Evolutionary conservation across 1,140 invertebrate genomes (phyloP), one percentile per base, ranked within the genome.

Genomic region (Diorhabda sublineata): DNA sequence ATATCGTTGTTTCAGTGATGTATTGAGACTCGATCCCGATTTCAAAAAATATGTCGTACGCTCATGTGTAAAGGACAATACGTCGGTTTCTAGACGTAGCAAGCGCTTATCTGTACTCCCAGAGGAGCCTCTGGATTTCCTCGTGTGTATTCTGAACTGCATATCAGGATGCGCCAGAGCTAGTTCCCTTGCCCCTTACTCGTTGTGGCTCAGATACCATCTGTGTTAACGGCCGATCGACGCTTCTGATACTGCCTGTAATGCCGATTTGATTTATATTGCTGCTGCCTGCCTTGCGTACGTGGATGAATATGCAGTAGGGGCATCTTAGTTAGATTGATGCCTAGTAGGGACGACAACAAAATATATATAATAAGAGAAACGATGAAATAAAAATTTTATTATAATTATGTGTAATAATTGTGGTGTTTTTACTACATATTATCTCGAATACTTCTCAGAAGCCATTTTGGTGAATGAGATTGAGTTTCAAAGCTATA

Each of bases 161-260:
- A 65, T 65, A 65, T 65, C 64, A 58, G 64, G 44, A 41, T 41
- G 26, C 52, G 64, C 41, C 64, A 65, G 64, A n/a, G 64, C 61
- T 11, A 61, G 62, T 45, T 52, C 41, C 64, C 70, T 45, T 45
- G 69, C 47, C 57, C 64, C 64, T 59, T 58, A 45, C 59, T 67
- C 57, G 65, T 56, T 64, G 44, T 8, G 45, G 52, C 41, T 45
- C 43, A 26, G 68, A 76, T 74, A 76, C 69, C 71, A 76, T 76
- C 73, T 76, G 73, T 74, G 73, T 75, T 75, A 75, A 75, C 72
- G 74, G 59, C 64, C 70, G 74, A 75, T 75, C 67, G 72, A 60
- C 66, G 60, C 26, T 63, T 44, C 61, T 73, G 74, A 75, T 75
- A 75, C 47, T 62, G 64, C 66, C 68, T 26, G 67, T 72, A 72